A percentile compares a stretch with the other conserved stretches of the same genome.
These are phyloP conservation scores for Mirounga angustirostris DNA, from an alignment of 2,113 vertebrate species.

Conservation along the genomic window DNA sequence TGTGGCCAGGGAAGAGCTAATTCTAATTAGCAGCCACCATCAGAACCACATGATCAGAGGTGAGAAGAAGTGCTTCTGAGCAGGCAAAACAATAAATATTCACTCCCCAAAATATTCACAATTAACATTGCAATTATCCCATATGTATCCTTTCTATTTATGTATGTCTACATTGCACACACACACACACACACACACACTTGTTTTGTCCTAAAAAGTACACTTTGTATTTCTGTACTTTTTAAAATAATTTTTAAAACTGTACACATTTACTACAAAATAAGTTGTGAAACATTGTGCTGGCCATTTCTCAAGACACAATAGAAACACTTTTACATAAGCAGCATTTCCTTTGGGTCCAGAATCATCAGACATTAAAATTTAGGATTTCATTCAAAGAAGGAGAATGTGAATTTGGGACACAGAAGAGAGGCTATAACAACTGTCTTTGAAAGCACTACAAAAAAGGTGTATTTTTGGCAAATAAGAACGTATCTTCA, in stretches of 20 bases:
- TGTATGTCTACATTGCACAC: background rate
- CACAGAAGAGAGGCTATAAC: background rate
- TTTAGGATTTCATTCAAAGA: background rate
- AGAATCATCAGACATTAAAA: background rate
- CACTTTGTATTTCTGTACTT: background rate
- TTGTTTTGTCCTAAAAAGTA: background rate
- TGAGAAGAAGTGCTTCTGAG: background rate
- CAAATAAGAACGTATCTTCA: background rate
- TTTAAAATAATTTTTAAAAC: background rate
- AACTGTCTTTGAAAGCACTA: background rate
- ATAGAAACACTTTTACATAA: background rate
- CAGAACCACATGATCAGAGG: background rate
- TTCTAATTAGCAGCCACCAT: background rate
- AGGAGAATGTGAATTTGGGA: background rate
- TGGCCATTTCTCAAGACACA: background rate
- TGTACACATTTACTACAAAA: background rate
- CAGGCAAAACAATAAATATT: conserved; percentile 3
- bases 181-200: background rate
- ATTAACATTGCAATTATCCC: background rate
- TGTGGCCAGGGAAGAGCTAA: background rate
- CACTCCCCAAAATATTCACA: background rate
- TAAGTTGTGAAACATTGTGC: background rate
- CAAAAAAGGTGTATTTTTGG: background rate
- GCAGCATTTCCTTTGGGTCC: background rate
- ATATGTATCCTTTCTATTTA: background rate